A percentile compares a stretch with the other conserved stretches of the same genome.
Conservation (phyloP, 2,888 invertebrate species). For the Harpalus rufipes region DNA sequence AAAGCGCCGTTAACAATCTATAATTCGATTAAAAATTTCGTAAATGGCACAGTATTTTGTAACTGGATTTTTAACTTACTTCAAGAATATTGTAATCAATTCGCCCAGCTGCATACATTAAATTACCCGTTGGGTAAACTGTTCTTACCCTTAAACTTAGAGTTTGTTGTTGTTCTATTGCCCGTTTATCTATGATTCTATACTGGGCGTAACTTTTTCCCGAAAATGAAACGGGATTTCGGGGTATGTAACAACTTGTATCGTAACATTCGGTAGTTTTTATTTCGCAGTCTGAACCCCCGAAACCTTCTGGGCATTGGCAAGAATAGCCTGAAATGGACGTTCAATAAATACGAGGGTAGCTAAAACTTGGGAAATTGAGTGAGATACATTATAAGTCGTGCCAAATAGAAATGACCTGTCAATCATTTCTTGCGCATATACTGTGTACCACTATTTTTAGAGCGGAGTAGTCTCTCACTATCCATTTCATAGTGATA, state of each 20-base stretch:
- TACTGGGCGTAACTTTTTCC: conserved; percentile 91
- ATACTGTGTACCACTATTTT: too few relatives aligned
- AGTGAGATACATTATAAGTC: too few relatives aligned
- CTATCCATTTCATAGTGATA: too few relatives aligned
- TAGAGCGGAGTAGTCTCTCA: too few relatives aligned
- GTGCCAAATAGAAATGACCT: too few relatives aligned
- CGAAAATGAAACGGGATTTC: conserved; percentile 88
- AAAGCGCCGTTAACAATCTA: conserved; percentile 89
- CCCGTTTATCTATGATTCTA: conserved; percentile 84
- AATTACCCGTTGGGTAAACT: conserved; percentile 88
- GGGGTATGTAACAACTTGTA: conserved; percentile 85
- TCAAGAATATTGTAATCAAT: conserved; percentile 94
- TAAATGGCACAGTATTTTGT: too few relatives aligned
- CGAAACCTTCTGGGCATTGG: conserved; percentile 87
- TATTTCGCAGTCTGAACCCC: conserved; percentile 83
- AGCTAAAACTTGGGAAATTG: too few relatives aligned
- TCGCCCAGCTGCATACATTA: conserved; percentile 91
- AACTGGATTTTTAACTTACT: conserved; percentile 75
- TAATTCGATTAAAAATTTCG: conserved; percentile 54
- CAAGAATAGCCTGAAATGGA: conserved; percentile 82
- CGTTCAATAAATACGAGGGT: background rate
- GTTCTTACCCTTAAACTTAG: conserved; percentile 91
- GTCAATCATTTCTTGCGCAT: too few relatives aligned
- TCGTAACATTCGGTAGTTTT: conserved; percentile 84
- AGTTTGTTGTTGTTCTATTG: conserved; percentile 89